Evolutionary conservation across 1,140 invertebrate genomes (phyloP).

Genomic region (Gonatopus flavifemur): DNA sequence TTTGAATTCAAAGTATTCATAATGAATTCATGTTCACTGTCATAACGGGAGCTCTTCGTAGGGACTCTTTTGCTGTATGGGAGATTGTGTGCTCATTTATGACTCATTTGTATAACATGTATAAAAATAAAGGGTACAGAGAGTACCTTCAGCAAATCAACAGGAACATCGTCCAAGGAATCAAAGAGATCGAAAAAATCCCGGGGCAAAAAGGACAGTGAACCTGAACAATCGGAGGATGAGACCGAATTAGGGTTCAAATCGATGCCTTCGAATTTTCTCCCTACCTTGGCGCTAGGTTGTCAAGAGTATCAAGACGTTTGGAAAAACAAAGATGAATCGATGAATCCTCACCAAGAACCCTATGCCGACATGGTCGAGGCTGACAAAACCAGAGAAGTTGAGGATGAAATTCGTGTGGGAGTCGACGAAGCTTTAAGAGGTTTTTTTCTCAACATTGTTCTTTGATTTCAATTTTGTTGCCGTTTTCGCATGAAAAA

Average conservation of each 20-base stretch:
- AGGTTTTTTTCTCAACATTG: slow-evolving; percentile 48
- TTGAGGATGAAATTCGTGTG: slow-evolving; percentile 82
- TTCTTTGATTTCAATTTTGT: slow-evolving; percentile 2
- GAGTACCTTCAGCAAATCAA: slow-evolving; percentile 76
- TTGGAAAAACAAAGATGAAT: slow-evolving; percentile 82
- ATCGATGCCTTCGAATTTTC: slow-evolving; percentile 56
- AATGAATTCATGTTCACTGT: too few relatives aligned
- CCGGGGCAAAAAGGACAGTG: slow-evolving; percentile 52
- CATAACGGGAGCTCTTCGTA: too few relatives aligned
- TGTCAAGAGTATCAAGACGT: slow-evolving; percentile 66
- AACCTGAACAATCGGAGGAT: slow-evolving; percentile 63
- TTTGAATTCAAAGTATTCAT: too few relatives aligned
- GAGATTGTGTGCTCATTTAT: too few relatives aligned
- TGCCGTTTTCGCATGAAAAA: too few relatives aligned
- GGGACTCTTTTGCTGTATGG: too few relatives aligned
- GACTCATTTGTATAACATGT: too few relatives aligned
- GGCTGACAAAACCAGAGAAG: slow-evolving; percentile 77
- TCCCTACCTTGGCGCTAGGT: slow-evolving; percentile 54
- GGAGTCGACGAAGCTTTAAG: slow-evolving; percentile 85
- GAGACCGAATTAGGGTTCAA: slow-evolving; percentile 62
- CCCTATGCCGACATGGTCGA: slow-evolving; percentile 82
- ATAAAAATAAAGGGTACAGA: slow-evolving; percentile 68
- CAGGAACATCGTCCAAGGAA: slow-evolving; percentile 73
- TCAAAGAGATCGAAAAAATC: slow-evolving; percentile 72
- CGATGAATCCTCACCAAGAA: slow-evolving; percentile 66